Conservation (phyloP, 2,888 invertebrate species). For the Cremastinae sp. region DNA sequence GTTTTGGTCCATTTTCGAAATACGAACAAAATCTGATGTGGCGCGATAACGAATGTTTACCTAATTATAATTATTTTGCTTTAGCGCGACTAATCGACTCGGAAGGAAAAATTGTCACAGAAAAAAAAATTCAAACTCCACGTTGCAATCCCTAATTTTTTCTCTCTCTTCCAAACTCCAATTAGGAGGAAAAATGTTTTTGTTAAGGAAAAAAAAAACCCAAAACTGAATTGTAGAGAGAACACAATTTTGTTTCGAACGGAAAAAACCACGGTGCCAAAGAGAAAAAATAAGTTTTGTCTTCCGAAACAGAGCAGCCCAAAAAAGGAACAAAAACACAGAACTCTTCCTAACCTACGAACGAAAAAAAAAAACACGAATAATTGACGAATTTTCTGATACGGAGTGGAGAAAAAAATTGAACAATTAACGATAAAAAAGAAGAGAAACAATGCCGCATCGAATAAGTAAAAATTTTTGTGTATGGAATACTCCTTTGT, state of each 20-base stretch:
- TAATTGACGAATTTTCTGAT: conserved; percentile 8
- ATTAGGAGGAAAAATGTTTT: too few species aligned
- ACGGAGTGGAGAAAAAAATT: not conserved
- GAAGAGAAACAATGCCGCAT: conserved; percentile 35
- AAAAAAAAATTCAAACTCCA: too few species aligned
- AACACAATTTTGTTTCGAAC: conserved; percentile 5
- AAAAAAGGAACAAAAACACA: conserved; percentile 1
- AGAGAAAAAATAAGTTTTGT: conserved; percentile 47
- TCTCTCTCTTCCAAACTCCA: too few species aligned
- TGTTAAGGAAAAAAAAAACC: not conserved
- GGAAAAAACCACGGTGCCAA: conserved; percentile 46
- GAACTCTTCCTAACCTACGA: conserved; percentile 12
- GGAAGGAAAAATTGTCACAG: too few species aligned
- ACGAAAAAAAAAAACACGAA: conserved; percentile 20
- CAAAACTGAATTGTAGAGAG: not conserved
- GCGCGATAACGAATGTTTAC: too few species aligned
- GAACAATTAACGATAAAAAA: conserved; percentile 7
- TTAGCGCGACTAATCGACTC: too few species aligned
- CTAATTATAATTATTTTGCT: too few species aligned
- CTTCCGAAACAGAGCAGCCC: conserved; percentile 42
- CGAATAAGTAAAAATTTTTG: conserved; percentile 45
- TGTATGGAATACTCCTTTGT: conserved; percentile 43
- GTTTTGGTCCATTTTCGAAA: too few species aligned
- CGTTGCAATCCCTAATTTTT: too few species aligned
- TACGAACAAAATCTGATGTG: too few species aligned